Evolutionary conservation across 2,113 vertebrate species (phyloP), one percentile per base, ranked within the genome.

Genomic region (Paradoxurus hermaphroditus): DNA sequence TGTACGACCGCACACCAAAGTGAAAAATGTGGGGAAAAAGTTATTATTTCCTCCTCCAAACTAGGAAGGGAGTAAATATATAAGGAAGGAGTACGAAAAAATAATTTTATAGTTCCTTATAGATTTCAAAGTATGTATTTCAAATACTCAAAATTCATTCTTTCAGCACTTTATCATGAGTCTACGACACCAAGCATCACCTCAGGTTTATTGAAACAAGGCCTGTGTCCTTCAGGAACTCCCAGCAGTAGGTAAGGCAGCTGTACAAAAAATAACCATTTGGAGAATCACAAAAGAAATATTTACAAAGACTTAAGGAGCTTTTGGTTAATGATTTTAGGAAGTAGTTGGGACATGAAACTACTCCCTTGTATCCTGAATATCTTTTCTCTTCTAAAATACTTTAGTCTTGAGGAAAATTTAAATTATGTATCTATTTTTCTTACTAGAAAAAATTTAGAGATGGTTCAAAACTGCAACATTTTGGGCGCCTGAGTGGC

Each of bases 381-480:
- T 79, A 82, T 56, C 86, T 46, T 31, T 62, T 19, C 19, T 92
- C 68, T 91, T 90, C 65, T 90, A 88, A 85, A 94, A 70, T 90
- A 93, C n/a, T 91, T 92, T 89, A 86, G 70, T 92, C 94, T 95
- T 82, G 39, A 83, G 93, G 59, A 96, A 97, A 95, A 85, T 46
- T 85, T 49, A 90, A 92, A 87, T 81, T 36, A 81, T 21, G 29
- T 14, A 82, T 90, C 4, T 77, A 25, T 82, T 94, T 96, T 91
- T 92, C 41, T 87, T 78, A 77, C 89, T 41, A 56, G 51, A 59
- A 59, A 96, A 91, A 89, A 90, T 53, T 15, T 51, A 83, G 94
- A 95, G 77, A 72, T 65, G 13, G 18, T 63, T 95, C 56, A 95
- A 95, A 96, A 84, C 31, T 23, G 0, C 75, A 75, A 87, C 27